Conservation (phyloP, 2,888 invertebrate species). For the Callinectes sapidus region DNA sequence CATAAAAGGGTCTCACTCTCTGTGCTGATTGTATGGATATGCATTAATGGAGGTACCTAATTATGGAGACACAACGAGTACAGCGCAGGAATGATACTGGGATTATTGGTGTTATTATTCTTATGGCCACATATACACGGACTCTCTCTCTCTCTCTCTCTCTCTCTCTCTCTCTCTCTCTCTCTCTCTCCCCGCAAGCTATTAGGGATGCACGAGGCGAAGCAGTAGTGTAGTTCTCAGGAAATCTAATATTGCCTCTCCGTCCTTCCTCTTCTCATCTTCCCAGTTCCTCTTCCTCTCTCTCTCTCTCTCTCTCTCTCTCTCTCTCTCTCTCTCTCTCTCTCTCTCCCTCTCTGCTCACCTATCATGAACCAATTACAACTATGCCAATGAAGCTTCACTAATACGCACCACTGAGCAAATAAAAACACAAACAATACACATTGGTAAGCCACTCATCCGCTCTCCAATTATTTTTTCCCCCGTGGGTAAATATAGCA, state of each 20-base stretch:
- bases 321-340: slow-evolving; percentile 29
- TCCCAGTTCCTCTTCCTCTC: neutral
- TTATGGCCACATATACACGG: neutral
- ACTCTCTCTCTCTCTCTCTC: slow-evolving; percentile 21
- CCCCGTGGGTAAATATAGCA: neutral
- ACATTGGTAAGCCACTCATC: neutral
- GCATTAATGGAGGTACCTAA: neutral
- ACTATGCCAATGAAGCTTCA: neutral
- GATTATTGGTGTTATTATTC: neutral
- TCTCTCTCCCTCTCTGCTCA: slow-evolving; percentile 19
- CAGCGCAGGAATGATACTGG: neutral
- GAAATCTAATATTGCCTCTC: neutral
- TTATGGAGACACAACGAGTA: neutral
- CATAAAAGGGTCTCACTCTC: neutral
- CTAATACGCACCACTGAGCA: neutral
- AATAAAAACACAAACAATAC: neutral
- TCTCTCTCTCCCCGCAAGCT: neutral
- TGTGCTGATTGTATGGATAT: neutral
- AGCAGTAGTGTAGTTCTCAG: neutral
- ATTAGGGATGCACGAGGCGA: neutral
- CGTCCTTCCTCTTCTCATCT: neutral
- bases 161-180: slow-evolving; percentile 30
- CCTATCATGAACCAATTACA: neutral
- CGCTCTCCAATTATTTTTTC: neutral
- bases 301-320: slow-evolving; percentile 14